Base-by-base conservation (phyloP, 2,888 invertebrate species). In the Cerastoderma edule region DNA sequence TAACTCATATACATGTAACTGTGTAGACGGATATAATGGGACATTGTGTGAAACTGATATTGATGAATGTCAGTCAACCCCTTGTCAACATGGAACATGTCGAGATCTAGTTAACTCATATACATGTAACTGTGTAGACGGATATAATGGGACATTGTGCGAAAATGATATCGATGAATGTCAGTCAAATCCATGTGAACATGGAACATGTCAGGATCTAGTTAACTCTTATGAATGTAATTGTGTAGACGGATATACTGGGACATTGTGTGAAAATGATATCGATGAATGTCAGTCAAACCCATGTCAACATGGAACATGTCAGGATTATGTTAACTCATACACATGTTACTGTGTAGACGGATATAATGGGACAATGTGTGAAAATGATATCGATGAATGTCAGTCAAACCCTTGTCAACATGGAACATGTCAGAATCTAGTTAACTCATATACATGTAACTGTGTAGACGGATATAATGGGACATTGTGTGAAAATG, bases 401-500 rank as follows among this genome's bases (percentile, higher is more conserved):
- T 48, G 48, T 48, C n/a, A 10, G 10, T 48, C 48, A n/a, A 48
- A 22, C 22, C 48, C 48, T 10, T 48, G 48, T 48, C 8, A 10
- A 19, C 16, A 48, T 19, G 48, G 48, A 10, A 48, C 16, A 19
- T 48, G 48, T 48, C 16, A 19, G 22, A 22, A 48, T 22, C 48
- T 48, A n/a, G n/a, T 48, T 5, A 22, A 19, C 22, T 19, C n/a
- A 19, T 48, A 10, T 22, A 48, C n/a, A 5, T 48, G 48, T 48
- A 6, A 10, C 5, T 48, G 48, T 19, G n/a, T 10, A n/a, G 48
- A 48, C 16, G 48, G 48, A 48, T 48, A 48, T 19, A 48, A 6
- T 10, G 87, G 87, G 0, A 10, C 10, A 0, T 46, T 46, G 5
- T 88, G 88, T 66, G 77, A 81, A 22, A 53, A 48, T 19, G 68